phyloP scores from a whole-genome alignment of 2,888 invertebrate genomes.

The Deilephila elpenor region DNA sequence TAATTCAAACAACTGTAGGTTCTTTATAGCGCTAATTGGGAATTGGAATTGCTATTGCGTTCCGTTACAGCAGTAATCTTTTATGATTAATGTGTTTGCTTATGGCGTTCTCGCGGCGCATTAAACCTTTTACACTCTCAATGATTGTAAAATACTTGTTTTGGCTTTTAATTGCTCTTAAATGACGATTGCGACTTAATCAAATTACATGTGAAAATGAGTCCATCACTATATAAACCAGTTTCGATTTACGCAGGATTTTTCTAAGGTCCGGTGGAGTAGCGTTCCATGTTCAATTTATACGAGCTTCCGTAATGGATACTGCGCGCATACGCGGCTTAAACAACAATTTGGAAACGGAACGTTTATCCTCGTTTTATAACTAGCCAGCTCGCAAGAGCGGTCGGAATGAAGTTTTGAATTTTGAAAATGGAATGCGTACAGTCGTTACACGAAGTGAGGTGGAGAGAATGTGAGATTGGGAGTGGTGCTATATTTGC shows the following conservation, averaged over 20 bases:
- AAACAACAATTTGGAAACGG: slow-evolving; percentile 20
- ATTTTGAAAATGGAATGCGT: slow-evolving; percentile 25
- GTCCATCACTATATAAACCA: slow-evolving; percentile 4
- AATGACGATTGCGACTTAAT: slow-evolving; percentile 54
- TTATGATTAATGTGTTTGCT: slow-evolving; percentile 73
- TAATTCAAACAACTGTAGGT: slow-evolving; percentile 37
- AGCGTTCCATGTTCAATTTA: not conserved
- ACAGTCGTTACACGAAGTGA: slow-evolving; percentile 16
- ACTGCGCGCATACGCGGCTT: not conserved
- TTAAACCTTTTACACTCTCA: slow-evolving; percentile 59
- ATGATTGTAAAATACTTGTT: slow-evolving; percentile 61
- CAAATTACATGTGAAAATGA: slow-evolving; percentile 32
- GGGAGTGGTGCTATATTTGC: slow-evolving; percentile 24
- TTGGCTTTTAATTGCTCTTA: slow-evolving; percentile 65
- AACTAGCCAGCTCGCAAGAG: slow-evolving; percentile 2
- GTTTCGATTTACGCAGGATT: slow-evolving; percentile 4
- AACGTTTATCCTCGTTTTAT: slow-evolving; percentile 18
- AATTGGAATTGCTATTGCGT: slow-evolving; percentile 43
- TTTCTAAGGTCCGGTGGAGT: slow-evolving; percentile 1
- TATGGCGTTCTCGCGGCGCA: slow-evolving; percentile 53
- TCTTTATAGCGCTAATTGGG: slow-evolving; percentile 59
- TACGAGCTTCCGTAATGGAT: slow-evolving; percentile 11
- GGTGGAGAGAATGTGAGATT: slow-evolving; percentile 21
- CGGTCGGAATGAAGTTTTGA: slow-evolving; percentile 1
- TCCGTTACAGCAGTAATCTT: slow-evolving; percentile 62